Base-by-base conservation (phyloP, 2,888 invertebrate species). In the Periphyllus acericola region DNA sequence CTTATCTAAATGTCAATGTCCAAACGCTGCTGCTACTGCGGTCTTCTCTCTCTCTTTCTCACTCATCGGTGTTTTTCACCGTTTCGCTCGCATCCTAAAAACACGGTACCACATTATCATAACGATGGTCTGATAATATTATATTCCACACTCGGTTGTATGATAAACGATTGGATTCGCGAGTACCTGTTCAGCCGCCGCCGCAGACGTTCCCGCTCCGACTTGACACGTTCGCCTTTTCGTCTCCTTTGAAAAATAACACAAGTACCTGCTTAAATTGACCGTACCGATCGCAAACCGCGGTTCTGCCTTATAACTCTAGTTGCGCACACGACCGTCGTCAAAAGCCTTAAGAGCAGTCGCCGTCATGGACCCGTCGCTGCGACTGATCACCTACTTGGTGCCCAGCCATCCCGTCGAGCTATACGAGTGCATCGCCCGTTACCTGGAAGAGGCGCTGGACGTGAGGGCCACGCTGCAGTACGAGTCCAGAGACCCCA, bases 351-450 rank as follows among this genome's bases (percentile, higher is more conserved):
- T 25, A 29, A 36, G 32, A 71, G 34, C 72, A 36, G 6, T 36
- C 32, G 72, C 14, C 81, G 2, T 3, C 32, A 84, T 84, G 85
- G 79, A 32, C 36, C 76, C 21, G 11, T 87, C 87, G 25, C 32
- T 94, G 88, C 92, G 94, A 21, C 90, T 94, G 78, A 92, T 93
- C 89, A 94, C 94, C 0, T 94, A 94, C 90, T 93, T 94, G 93
- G 93, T 93, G 90, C 94, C 94, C 25, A 93, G 93, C 79, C 93
- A 94, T 89, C 94, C 94, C 9, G 93, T 94, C 74, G 93, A 93
- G 90, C 91, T 94, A 76, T 94, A 93, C 91, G 93, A 94, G 91
- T 91, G 93, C 89, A 92, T 94, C 72, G 90, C 93, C 90, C 92
- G 93, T 85, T 92, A 94, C 89, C 90, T 94, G 89, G 94, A 94